Conservation (phyloP, 2,113 vertebrate species). For the Amazona vittata region DNA sequence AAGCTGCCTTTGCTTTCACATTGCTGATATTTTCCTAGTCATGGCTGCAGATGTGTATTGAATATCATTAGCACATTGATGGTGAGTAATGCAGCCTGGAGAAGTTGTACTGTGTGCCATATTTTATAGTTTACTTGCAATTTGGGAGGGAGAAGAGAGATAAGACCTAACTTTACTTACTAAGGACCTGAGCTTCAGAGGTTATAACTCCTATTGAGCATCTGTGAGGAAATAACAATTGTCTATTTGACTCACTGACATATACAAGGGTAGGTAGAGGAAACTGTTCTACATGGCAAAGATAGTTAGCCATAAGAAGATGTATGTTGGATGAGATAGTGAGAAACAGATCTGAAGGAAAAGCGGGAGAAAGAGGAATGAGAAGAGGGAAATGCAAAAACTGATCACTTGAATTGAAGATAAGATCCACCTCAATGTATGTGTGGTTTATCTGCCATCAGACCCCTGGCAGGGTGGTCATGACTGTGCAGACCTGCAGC, state of each 20-base stretch:
- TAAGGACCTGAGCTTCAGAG: neutral
- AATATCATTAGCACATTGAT: neutral
- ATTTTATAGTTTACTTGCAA: neutral
- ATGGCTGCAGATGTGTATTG: neutral
- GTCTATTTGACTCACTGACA: neutral
- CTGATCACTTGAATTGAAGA: neutral
- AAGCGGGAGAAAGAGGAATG: neutral
- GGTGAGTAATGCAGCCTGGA: neutral
- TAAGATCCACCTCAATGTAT: neutral
- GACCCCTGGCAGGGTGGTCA: neutral
- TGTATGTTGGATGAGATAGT: neutral
- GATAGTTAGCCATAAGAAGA: neutral
- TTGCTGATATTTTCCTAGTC: neutral
- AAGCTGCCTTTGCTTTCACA: neutral
- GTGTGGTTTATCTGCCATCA: neutral
- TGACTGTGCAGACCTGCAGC: neutral
- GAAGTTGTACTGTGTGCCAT: neutral
- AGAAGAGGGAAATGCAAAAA: neutral
- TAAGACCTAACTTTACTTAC: neutral
- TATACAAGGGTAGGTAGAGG: neutral
- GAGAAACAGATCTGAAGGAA: neutral
- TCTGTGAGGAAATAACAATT: neutral
- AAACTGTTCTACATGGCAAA: neutral
- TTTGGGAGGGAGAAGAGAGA: neutral
- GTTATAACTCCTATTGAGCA: neutral